phyloP scores from a whole-genome alignment of 2,113 vertebrate genomes.

The Guaruba guarouba region DNA sequence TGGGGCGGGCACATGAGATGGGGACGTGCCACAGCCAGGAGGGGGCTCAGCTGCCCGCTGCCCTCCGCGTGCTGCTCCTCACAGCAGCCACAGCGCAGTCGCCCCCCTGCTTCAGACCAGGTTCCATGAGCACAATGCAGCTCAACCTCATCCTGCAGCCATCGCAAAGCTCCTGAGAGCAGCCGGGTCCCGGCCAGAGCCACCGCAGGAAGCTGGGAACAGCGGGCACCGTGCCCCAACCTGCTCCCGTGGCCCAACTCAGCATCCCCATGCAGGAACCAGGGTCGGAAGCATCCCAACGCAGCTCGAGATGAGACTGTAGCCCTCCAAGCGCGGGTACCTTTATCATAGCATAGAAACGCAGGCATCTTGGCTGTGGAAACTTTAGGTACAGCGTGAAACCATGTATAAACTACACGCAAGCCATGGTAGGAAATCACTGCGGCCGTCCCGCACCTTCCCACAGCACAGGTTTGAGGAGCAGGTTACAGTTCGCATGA shows the following conservation, averaged over 20 bases:
- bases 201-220: accelerated
- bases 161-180: background rate
- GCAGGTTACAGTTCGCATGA: background rate
- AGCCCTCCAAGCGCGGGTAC: background rate
- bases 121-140: background rate
- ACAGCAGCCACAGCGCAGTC: background rate
- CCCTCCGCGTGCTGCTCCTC: background rate
- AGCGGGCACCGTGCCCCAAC: background rate
- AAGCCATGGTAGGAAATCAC: background rate
- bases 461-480: accelerated
- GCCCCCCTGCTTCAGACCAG: background rate
- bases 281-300: background rate
- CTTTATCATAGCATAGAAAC: background rate
- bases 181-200: accelerated
- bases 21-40: background rate
- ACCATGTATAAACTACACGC: accelerated
- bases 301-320: accelerated
- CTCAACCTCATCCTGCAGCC: background rate
- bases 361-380: background rate
- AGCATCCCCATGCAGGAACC: accelerated
- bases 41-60: accelerated
- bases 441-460: background rate
- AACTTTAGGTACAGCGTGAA: background rate
- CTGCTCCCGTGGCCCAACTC: accelerated
- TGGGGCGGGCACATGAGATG: accelerated